These are phyloP conservation scores for Meriones psammophilus DNA, from an alignment of 2,797 vertebrate genomes.

Conservation along the genomic window DNA sequence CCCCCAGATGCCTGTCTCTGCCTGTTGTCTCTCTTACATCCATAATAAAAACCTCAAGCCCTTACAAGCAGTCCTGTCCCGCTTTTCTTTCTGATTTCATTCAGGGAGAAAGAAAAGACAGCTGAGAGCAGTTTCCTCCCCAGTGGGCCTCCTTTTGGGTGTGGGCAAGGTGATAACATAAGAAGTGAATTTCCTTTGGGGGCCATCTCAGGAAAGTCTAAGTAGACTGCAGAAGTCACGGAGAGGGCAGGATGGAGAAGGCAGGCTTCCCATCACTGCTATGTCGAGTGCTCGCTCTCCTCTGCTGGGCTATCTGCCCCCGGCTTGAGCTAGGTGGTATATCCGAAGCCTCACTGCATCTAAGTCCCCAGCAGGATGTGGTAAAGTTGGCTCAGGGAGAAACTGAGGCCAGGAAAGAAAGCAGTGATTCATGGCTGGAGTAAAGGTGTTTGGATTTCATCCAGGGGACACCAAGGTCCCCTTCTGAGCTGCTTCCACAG, in stretches of 20 bases:
- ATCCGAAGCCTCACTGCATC: no score
- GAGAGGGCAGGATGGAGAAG: neutral
- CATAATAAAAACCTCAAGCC: neutral
- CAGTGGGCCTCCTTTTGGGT: conserved; percentile 58
- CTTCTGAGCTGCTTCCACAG: neutral
- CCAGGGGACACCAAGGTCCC: neutral
- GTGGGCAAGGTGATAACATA: neutral
- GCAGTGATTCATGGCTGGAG: no score
- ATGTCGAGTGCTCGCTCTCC: fast-evolving
- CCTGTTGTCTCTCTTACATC: neutral
- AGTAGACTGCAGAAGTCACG: neutral
- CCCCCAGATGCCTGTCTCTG: neutral
- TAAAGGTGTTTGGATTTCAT: neutral
- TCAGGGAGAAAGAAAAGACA: conserved; percentile 46
- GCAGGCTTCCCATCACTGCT: fast-evolving
- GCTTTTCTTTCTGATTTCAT: neutral
- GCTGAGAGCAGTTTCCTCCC: conserved; percentile 50
- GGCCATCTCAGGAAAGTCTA: neutral
- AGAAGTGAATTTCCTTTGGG: neutral
- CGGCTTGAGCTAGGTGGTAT: fast-evolving
- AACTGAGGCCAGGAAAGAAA: neutral
- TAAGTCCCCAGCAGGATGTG: fast-evolving
- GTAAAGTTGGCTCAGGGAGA: neutral
- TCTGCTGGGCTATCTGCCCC: fast-evolving
- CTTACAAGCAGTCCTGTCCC: neutral